Base-by-base conservation (phyloP, 2,797 vertebrate species). In the Smutsia gigantea region DNA sequence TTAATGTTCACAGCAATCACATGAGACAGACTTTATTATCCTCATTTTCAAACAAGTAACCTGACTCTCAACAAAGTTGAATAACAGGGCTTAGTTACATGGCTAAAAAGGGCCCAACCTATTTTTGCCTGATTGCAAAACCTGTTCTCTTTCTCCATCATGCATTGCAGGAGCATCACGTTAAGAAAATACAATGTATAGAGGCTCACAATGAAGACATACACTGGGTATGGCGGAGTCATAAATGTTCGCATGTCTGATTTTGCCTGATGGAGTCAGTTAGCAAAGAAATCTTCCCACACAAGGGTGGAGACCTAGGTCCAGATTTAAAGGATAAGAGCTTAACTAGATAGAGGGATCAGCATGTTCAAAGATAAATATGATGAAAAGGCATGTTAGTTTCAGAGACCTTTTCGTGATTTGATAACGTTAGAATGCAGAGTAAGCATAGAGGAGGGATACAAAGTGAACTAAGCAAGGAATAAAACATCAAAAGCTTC, bases 21-120 rank as follows among this genome's bases (percentile, higher is more conserved):
- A 68, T 15, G 31, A 81, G 59, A 71, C 42, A 66, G 39, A 75
- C 37, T 90, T 95, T 59, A 63, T 69, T 82, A 82, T 63, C 34
- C 42, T 97, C 81, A 82, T 94, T 96, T 92, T 66, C 85, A 90
- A 94, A 94, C n/a, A 61, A 85, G 63, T 21, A 69, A 72, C 29
- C 51, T 51, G 18, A 37, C n/a, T 71, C 23, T 96, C 71, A 82
- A 57, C 59, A 86, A 90, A 71, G 29, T 78, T 88, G 82, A 84
- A 11, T 63, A 71, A 72, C 12, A 68, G 15, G 27, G 25, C 19
- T 82, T 79, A 49, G 31, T 55, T 71, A 81, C 39, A n/a, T 2
- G 61, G 42, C 59, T 96, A 61, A 86, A 90, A 93, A 66, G 46
- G n/a, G 61, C 72, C 49, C 37, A 72, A 63, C 31, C 71, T 37